Percentiles rank a stretch among this genome's conserved stretches.
Conservation (phyloP, 2,888 invertebrate genomes). For the Aleiodes alternator region DNA sequence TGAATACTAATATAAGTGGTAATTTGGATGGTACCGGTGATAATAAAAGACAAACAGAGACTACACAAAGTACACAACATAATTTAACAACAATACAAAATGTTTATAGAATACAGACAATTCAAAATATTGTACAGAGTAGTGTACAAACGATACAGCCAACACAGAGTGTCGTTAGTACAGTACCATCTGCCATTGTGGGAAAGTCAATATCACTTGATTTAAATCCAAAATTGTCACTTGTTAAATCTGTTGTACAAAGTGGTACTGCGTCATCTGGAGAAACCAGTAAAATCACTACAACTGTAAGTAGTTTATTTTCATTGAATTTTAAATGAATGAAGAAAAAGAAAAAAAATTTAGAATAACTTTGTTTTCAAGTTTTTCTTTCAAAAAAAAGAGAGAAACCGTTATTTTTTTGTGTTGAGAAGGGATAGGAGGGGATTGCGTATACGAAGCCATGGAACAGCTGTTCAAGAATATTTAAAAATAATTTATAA, state of each 20-base stretch:
- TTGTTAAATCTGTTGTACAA: constrained; percentile 69
- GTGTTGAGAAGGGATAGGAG: no score
- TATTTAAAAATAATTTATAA: no score
- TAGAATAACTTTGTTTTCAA: constrained; percentile 2
- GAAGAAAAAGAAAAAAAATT: constrained; percentile 7
- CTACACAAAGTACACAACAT: constrained; percentile 64
- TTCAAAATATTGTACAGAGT: constrained; percentile 67
- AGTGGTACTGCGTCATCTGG: constrained; percentile 64
- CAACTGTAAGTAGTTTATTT: constrained; percentile 51
- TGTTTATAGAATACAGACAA: constrained; percentile 64
- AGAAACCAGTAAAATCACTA: constrained; percentile 69
- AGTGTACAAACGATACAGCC: constrained; percentile 69
- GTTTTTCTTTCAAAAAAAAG: neutral
- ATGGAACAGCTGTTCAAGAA: no score
- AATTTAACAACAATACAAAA: constrained; percentile 69
- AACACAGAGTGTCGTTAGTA: constrained; percentile 64
- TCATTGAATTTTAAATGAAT: neutral
- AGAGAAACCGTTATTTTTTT: no score
- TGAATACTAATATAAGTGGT: constrained; percentile 62
- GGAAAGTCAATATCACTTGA: constrained; percentile 72
- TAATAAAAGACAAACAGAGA: constrained; percentile 68
- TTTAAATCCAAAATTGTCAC: constrained; percentile 68
- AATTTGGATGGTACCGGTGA: constrained; percentile 64
- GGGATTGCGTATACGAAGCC: no score
- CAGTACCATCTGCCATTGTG: constrained; percentile 66